A percentile compares a stretch with the other conserved stretches of the same genome.
phyloP scores from a whole-genome alignment of 2,888 invertebrate genomes.

The Apamea sordens region DNA sequence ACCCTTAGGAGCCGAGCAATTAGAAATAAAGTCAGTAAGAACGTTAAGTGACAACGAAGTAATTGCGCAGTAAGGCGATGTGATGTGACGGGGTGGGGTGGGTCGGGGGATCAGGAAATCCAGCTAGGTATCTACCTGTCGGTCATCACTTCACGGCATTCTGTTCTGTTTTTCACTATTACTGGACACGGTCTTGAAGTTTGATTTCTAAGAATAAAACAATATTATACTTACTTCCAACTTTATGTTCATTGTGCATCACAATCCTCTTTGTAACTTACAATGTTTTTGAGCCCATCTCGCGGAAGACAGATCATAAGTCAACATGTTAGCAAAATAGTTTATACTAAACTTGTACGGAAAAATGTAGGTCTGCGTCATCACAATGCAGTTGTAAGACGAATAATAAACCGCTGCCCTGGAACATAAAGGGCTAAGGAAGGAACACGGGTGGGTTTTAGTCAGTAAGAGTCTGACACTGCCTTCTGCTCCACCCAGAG shows the following conservation, averaged over 20 bases:
- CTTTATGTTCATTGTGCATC: not conserved
- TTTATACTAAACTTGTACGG: not conserved
- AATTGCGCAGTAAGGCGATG: no score
- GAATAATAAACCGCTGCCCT: no score
- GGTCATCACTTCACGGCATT: not conserved
- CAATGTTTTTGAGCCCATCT: not conserved
- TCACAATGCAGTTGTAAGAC: not conserved
- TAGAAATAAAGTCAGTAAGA: no score
- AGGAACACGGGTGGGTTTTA: no score
- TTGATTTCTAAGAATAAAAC: conserved; percentile 2
- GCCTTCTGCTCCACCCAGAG: no score
- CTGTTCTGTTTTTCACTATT: not conserved
- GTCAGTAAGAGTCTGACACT: no score
- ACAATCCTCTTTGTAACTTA: conserved; percentile 9
- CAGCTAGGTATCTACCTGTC: not conserved
- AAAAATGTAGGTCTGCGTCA: not conserved
- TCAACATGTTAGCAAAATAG: conserved; percentile 1
- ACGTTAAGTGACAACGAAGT: no score
- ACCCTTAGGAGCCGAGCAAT: no score
- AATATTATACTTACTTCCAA: not conserved
- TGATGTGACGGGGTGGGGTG: no score
- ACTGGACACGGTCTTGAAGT: not conserved
- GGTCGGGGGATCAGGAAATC: no score
- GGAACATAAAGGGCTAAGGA: no score
- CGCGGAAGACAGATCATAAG: not conserved